Conservation (phyloP, 1,140 invertebrate genomes). For the Holcopasites calliopsidis region DNA sequence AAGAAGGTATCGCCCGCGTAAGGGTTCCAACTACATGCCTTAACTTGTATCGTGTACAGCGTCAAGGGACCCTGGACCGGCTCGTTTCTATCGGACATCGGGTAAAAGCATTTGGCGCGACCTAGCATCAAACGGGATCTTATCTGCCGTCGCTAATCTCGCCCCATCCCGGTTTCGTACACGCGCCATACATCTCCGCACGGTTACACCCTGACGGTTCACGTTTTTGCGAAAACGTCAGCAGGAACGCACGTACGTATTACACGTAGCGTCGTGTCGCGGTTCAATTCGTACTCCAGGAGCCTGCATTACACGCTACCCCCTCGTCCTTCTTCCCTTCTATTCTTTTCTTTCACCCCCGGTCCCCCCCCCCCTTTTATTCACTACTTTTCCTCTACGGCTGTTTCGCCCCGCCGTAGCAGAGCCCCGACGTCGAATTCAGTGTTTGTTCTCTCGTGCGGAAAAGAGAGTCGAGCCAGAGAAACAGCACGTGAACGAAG, state of each 20-base stretch:
- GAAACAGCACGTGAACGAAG: conserved; percentile 36
- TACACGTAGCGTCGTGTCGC: not conserved
- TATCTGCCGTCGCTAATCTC: conserved; percentile 56
- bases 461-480: conserved; percentile 25
- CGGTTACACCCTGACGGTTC: conserved; percentile 22
- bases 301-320: not conserved
- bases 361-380: not conserved
- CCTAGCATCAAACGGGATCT: conserved; percentile 59
- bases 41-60: no score
- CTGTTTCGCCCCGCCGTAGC: conserved; percentile 21
- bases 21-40: no score
- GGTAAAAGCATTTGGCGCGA: conserved; percentile 40
- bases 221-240: conserved; percentile 33
- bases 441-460: conserved; percentile 30
- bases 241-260: conserved; percentile 26
- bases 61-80: no score
- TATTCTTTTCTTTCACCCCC: not conserved
- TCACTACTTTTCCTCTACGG: not conserved
- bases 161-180: conserved; percentile 38
- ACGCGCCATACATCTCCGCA: conserved; percentile 46
- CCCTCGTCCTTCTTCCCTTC: not conserved
- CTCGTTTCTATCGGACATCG: conserved; percentile 34
- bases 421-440: conserved; percentile 22
- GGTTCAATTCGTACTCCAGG: not conserved
- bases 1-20: not conserved